phyloP scores from a whole-genome alignment of 2,113 vertebrate species.

The Psittacula cyanocephala region DNA sequence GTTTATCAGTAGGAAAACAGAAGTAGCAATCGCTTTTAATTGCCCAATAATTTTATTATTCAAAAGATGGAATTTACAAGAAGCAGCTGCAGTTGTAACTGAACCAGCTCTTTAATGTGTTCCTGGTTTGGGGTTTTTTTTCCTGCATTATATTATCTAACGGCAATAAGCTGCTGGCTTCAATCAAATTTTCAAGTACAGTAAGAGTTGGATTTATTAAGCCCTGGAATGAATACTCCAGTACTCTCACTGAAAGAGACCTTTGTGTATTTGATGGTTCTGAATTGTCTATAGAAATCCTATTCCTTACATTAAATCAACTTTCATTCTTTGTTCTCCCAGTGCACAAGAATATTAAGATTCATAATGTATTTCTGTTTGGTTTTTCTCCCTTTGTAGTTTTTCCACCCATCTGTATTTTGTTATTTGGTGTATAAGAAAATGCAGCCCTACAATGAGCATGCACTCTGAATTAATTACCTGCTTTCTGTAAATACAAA shows the following conservation, averaged over 20 bases:
- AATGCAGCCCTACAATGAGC: neutral
- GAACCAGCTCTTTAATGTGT: conserved; percentile 40
- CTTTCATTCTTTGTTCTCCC: conserved; percentile 45
- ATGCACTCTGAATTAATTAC: conserved; percentile 13
- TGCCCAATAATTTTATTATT: conserved; percentile 60
- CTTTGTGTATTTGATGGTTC: neutral
- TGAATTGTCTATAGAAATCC: conserved; percentile 38
- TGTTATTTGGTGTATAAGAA: neutral
- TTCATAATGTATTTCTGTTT: conserved; percentile 47
- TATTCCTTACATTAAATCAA: conserved; percentile 35
- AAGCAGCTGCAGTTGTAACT: conserved; percentile 60
- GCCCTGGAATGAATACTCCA: neutral
- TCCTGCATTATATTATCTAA: conserved; percentile 28
- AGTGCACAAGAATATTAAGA: conserved; percentile 4
- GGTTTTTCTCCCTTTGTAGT: conserved; percentile 29
- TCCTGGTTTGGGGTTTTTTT: neutral
- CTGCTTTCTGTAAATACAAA: neutral
- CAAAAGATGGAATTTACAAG: conserved; percentile 55
- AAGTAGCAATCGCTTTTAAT: conserved; percentile 61
- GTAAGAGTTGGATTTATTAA: conserved; percentile 32
- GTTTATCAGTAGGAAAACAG: conserved; percentile 62
- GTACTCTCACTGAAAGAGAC: neutral
- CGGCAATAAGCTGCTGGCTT: conserved; percentile 4
- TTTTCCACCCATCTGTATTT: neutral
- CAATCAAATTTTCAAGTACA: conserved; percentile 24